A percentile compares a stretch with the other conserved stretches of the same genome.
These are phyloP conservation scores for Dioctria linearis DNA, from an alignment of 2,888 invertebrate genomes.

Conservation along the genomic window DNA sequence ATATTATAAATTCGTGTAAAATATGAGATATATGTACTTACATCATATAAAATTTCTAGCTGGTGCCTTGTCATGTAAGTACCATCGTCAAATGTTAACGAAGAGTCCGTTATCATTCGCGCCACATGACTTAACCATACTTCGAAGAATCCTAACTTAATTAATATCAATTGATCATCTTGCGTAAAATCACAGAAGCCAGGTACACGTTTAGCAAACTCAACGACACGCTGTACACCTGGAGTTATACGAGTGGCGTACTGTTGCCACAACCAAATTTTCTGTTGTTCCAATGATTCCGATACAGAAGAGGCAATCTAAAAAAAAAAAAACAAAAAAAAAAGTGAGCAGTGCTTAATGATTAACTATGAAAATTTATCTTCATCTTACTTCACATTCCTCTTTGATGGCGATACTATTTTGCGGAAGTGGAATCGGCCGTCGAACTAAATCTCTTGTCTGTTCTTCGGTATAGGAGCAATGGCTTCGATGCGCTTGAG, in stretches of 20 bases:
- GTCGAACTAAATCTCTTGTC: conserved; percentile 78
- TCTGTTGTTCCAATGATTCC: conserved; percentile 80
- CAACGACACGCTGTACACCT: conserved; percentile 93
- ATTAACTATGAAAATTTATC: neutral
- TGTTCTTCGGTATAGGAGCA: conserved; percentile 92
- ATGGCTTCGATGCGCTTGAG: conserved; percentile 88
- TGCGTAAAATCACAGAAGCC: conserved; percentile 92
- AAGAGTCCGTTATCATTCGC: conserved; percentile 82
- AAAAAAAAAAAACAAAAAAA: conserved; percentile 13
- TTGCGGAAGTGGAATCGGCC: conserved; percentile 78
- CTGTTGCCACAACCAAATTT: conserved; percentile 90
- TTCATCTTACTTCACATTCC: conserved; percentile 59
- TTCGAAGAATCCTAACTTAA: conserved; percentile 97
- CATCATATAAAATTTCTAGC: conserved; percentile 90
- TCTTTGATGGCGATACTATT: conserved; percentile 65
- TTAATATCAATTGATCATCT: conserved; percentile 96
- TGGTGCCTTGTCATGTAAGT: conserved; percentile 86
- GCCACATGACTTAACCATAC: conserved; percentile 93
- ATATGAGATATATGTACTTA: conserved; percentile 71
- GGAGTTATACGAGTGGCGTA: conserved; percentile 90
- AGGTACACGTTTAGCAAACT: conserved; percentile 95
- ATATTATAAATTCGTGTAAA: too few species aligned
- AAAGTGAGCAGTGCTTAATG: neutral
- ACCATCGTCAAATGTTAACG: conserved; percentile 92
- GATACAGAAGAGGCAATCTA: conserved; percentile 76